Evolutionary conservation across 2,113 vertebrate species (phyloP), one percentile per base, ranked within the genome.

Genomic region (Pristiophorus japonicus): DNA sequence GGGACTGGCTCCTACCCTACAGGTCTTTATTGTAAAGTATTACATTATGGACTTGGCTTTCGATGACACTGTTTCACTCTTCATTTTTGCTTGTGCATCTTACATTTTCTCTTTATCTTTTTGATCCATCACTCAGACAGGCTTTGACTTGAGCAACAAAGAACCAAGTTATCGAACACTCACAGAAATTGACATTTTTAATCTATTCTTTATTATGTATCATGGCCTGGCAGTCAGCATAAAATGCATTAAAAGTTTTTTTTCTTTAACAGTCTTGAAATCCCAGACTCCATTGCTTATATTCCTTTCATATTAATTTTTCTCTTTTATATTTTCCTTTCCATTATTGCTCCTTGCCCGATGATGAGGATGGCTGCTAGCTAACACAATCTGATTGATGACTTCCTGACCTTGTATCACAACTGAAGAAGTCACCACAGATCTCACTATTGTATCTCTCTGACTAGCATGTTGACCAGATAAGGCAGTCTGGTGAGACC

Each of bases 71-170:
- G 96, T 96, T 96, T 97, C 96, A 97, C 97, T 97, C 97, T 98
- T 95, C 59, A 84, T 67, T 98, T 97, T 97, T 97, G 97, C 97
- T 97, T 96, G 96, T 97, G 96, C 97, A 97, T 98, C 97, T 97
- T 96, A 96, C 97, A 97, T 97, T 97, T 98, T 98, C 96, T 98
- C 97, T 95, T 97, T 98, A 98, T 97, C 97, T 98, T 98, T 98
- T 98, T 98, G 98, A 97, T 98, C 98, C 98, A 99, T 99, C 98
- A 98, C 98, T 97, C 98, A 98, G 98, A 98, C 98, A 98, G 98
- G 98, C 98, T 98, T 97, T 98, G 97, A 98, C 98, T 98, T 97
- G 97, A 97, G 97, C 97, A 98, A 98, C 98, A 98, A 98, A 98
- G 97, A 98, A 96, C 96, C 97, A 97, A 98, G 98, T 98, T 98